phyloP scores from a whole-genome alignment of 2,797 vertebrate species.

The Phrynocephalus guinanensis region DNA sequence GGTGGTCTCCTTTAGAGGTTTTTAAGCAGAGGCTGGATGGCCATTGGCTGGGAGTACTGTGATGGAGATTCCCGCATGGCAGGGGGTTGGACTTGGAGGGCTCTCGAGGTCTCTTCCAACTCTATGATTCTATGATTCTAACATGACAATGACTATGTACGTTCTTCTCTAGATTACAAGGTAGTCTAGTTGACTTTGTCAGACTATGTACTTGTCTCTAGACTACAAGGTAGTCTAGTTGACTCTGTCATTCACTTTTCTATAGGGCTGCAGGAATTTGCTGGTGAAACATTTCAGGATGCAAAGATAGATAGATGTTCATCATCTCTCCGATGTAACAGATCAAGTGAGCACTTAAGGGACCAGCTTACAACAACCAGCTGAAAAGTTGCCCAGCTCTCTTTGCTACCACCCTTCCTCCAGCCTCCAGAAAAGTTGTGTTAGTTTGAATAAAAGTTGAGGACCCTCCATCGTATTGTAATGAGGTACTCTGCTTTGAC shows the following conservation, averaged over 20 bases:
- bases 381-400: neutral
- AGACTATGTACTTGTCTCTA: neutral
- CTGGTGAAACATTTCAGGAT: neutral
- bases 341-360: neutral
- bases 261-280: neutral
- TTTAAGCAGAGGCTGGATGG: too few relatives aligned
- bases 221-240: neutral
- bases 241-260: neutral
- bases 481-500: conserved; percentile 58
- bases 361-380: neutral
- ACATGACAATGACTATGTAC: too few relatives aligned
- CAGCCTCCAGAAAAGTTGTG: conserved; percentile 16
- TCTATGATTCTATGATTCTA: too few relatives aligned
- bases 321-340: neutral
- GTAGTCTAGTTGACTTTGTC: too few relatives aligned
- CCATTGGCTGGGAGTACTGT: too few relatives aligned
- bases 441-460: conserved; percentile 39
- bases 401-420: conserved; percentile 14
- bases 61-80: too few relatives aligned
- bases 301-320: neutral
- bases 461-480: conserved; percentile 46
- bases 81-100: too few relatives aligned
- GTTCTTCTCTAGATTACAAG: too few relatives aligned
- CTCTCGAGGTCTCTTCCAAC: too few relatives aligned
- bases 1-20: too few relatives aligned